phyloP scores from a whole-genome alignment of 1,140 invertebrate genomes.

The Plutomurus gul region DNA sequence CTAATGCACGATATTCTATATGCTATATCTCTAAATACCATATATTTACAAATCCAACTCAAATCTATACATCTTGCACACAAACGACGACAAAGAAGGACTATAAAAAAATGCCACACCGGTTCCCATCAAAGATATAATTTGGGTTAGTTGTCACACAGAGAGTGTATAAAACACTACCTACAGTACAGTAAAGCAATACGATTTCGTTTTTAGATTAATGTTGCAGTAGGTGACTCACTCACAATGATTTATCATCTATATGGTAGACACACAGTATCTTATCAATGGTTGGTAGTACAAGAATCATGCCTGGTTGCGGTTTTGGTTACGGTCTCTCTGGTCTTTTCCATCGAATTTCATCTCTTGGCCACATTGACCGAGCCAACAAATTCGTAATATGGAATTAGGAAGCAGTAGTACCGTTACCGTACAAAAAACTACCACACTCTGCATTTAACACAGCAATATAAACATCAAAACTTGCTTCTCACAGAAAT shows the following conservation, averaged over 20 bases:
- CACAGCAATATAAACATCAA: background rate
- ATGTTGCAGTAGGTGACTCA: background rate
- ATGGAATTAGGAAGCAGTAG: background rate
- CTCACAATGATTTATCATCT: no score
- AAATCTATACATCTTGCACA: no score
- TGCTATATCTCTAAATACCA: no score
- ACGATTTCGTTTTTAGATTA: background rate
- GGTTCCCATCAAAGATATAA: background rate
- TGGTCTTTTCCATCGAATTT: background rate
- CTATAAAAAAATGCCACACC: no score
- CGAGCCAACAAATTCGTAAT: background rate
- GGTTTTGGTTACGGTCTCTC: conserved; percentile 11
- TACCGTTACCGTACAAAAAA: background rate
- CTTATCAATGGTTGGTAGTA: background rate
- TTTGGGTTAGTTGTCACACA: background rate
- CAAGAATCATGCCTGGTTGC: background rate
- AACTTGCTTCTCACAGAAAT: no score
- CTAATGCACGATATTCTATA: background rate
- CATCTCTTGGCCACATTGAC: background rate
- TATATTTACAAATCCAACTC: no score
- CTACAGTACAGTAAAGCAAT: background rate
- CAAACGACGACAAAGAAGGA: no score
- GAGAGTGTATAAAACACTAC: background rate
- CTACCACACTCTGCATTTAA: background rate
- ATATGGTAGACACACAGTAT: no score